A percentile compares a stretch with the other conserved stretches of the same genome.
Conservation (phyloP, 2,113 vertebrate genomes). For the Engraulis encrasicolus region DNA sequence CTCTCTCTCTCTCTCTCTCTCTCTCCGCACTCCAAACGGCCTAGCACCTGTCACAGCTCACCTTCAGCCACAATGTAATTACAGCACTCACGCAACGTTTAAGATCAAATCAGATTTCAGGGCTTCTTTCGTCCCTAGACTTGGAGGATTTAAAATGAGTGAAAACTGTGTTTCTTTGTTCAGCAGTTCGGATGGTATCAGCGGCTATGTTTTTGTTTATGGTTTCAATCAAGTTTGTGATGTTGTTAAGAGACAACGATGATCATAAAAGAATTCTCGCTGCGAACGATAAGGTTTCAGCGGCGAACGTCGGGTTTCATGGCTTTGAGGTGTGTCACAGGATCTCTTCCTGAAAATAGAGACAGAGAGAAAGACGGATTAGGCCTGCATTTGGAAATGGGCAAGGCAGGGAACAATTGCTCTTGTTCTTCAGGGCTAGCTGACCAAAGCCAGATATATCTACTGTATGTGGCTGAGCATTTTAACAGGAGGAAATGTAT, state of each 20-base stretch:
- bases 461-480: neutral
- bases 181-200: neutral
- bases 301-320: conserved; percentile 47
- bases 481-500: neutral
- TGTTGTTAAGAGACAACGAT: conserved; percentile 58
- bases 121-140: neutral
- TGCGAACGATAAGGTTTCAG: too few species aligned
- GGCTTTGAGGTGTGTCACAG: conserved; percentile 59
- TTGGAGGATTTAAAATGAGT: neutral
- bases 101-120: neutral
- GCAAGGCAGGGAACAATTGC: neutral
- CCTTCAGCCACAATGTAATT: conserved; percentile 36
- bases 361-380: conserved; percentile 65
- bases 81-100: neutral
- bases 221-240: conserved; percentile 58
- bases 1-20: conserved; percentile 7
- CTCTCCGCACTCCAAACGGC: conserved; percentile 20
- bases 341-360: conserved; percentile 70
- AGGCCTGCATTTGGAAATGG: conserved; percentile 57
- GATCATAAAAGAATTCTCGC: conserved; percentile 55
- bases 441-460: neutral
- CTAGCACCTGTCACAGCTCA: conserved; percentile 55
- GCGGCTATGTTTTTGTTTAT: conserved; percentile 33
- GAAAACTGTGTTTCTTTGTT: neutral
- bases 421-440: conserved; percentile 38